Percentiles rank a stretch among this genome's conserved stretches.
These are phyloP conservation scores for Tipula confusa DNA, from an alignment of 2,888 invertebrate species.

Conservation along the genomic window DNA sequence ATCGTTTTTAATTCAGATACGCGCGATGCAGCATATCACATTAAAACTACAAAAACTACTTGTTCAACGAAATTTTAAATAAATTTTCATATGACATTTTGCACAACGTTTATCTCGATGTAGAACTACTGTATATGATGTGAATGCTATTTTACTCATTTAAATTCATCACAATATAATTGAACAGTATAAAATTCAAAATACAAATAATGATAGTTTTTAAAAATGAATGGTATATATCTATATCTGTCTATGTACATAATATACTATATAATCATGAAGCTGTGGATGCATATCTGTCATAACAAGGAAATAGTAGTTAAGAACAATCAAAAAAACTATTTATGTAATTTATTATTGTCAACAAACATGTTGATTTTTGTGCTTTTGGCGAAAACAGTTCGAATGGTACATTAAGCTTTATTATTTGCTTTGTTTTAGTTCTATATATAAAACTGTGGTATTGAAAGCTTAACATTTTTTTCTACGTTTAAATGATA, in stretches of 20 bases:
- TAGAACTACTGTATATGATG: background rate
- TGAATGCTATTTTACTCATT: background rate
- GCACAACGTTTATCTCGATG: background rate
- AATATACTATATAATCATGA: background rate
- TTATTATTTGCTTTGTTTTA: too few relatives aligned
- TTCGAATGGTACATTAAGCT: too few relatives aligned
- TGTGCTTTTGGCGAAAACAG: background rate
- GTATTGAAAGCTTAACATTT: too few relatives aligned
- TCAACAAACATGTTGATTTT: background rate
- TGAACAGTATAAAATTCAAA: background rate
- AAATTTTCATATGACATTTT: background rate
- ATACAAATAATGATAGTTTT: background rate
- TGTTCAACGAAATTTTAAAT: too few relatives aligned
- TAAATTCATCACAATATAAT: slow-evolving; percentile 25
- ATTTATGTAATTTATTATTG: background rate
- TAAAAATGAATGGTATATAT: background rate
- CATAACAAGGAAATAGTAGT: background rate
- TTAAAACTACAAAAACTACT: too few relatives aligned
- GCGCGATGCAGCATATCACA: too few relatives aligned
- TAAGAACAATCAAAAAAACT: background rate
- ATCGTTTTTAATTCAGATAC: too few relatives aligned
- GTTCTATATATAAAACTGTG: too few relatives aligned
- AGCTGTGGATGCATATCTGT: background rate
- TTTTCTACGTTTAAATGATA: too few relatives aligned
- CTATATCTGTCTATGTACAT: background rate